A percentile compares a stretch with the other conserved stretches of the same genome.
Evolutionary conservation across 2,888 invertebrate genomes (phyloP).

Genomic region (Griposia aprilina): DNA sequence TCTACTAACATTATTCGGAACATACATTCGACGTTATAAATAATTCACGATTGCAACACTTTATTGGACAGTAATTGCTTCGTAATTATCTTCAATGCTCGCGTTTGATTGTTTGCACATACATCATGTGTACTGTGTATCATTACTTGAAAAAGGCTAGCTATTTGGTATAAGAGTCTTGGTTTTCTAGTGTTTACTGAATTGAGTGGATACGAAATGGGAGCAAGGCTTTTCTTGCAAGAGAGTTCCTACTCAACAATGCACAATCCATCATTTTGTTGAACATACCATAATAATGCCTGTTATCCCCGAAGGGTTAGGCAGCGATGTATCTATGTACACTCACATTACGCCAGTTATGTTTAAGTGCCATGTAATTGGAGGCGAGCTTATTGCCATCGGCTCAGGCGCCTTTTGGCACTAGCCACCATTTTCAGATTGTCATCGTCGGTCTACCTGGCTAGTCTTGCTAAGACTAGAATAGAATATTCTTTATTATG

Average conservation of each 20-base stretch:
- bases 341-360: not conserved
- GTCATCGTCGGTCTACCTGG: not conserved
- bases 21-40: slow-evolving; percentile 38
- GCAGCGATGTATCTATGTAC: not conserved
- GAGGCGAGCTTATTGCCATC: not conserved
- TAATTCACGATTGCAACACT: slow-evolving; percentile 46
- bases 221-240: not conserved
- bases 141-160: slow-evolving; percentile 16
- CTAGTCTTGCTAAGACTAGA: not conserved
- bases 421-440: not conserved
- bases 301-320: not conserved
- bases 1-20: slow-evolving; percentile 9
- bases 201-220: not conserved
- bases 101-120: slow-evolving; percentile 46
- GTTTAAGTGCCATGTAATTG: not conserved
- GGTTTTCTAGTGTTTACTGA: not conserved
- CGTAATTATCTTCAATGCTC: slow-evolving; percentile 55
- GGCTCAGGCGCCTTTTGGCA: not conserved
- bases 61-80: slow-evolving; percentile 48
- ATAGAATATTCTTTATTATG: too few relatives aligned
- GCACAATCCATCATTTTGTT: not conserved
- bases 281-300: not conserved
- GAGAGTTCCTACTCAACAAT: not conserved
- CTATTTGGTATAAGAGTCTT: slow-evolving; percentile 6
- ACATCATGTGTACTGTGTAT: slow-evolving; percentile 16